Percentiles rank a stretch among this genome's conserved stretches.
Evolutionary conservation across 2,888 invertebrate species (phyloP).

Genomic region (Acholoe squamosa): DNA sequence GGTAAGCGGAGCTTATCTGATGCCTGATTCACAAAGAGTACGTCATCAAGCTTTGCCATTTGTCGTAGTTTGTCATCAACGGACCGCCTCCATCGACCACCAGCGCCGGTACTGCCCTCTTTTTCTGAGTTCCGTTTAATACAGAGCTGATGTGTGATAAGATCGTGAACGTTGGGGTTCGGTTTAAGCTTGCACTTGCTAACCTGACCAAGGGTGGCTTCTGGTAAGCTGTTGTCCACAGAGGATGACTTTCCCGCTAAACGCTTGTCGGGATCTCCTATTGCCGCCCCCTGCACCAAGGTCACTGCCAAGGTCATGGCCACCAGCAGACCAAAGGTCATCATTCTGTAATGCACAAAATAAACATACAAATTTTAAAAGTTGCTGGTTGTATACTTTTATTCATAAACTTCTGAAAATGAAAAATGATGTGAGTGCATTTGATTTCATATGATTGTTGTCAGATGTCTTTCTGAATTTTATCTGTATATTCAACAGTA

Average conservation of each 20-base stretch:
- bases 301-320: slow-evolving; percentile 40
- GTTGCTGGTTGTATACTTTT: too few relatives aligned
- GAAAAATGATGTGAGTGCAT: too few relatives aligned
- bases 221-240: neutral
- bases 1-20: neutral
- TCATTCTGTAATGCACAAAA: slow-evolving; percentile 19
- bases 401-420: too few relatives aligned
- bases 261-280: neutral
- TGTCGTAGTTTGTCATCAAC: neutral
- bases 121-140: neutral
- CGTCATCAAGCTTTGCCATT: neutral
- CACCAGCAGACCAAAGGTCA: slow-evolving; percentile 38
- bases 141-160: neutral
- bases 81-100: slow-evolving; percentile 5
- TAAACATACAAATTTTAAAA: too few relatives aligned
- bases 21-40: neutral
- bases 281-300: neutral
- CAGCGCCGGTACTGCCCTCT: neutral
- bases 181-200: neutral
- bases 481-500: too few relatives aligned
- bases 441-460: too few relatives aligned
- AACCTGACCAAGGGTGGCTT: neutral
- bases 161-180: neutral
- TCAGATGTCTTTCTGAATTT: too few relatives aligned
- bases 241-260: neutral